Conservation (phyloP, 2,797 vertebrate species). For the Hippopotamyrus pictus region DNA sequence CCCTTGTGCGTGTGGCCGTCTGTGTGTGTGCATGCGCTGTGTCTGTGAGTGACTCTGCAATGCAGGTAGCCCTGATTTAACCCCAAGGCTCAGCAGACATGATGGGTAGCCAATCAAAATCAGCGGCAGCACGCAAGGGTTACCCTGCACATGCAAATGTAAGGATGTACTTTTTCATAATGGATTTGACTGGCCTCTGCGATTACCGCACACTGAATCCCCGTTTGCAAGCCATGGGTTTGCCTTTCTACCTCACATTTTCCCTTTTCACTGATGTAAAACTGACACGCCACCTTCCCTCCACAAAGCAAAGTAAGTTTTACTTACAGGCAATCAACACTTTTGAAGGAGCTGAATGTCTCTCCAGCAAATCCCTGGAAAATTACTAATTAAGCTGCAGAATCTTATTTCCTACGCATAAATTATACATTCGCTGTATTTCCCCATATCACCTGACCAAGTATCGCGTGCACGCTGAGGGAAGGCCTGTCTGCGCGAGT, state of each 20-base stretch:
- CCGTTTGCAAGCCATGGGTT: background rate
- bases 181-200: background rate
- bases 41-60: constrained; percentile 14
- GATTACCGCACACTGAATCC: background rate
- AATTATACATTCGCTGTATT: background rate
- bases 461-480: background rate
- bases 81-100: background rate
- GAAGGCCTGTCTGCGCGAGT: background rate
- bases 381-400: background rate
- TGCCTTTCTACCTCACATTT: background rate
- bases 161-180: background rate
- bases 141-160: constrained; percentile 19
- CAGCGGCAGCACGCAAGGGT: constrained; percentile 23
- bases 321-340: background rate
- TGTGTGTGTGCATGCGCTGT: constrained; percentile 14
- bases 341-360: background rate
- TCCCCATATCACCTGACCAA: background rate
- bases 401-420: constrained; percentile 3
- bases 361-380: background rate
- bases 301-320: background rate
- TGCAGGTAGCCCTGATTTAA: constrained; percentile 19
- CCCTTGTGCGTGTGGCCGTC: background rate
- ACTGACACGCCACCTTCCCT: background rate
- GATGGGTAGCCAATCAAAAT: background rate
- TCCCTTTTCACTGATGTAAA: background rate